A percentile compares a stretch with the other conserved stretches of the same genome.
Conservation (phyloP, 1,140 invertebrate species). For the Lasioglossum baleicum region DNA sequence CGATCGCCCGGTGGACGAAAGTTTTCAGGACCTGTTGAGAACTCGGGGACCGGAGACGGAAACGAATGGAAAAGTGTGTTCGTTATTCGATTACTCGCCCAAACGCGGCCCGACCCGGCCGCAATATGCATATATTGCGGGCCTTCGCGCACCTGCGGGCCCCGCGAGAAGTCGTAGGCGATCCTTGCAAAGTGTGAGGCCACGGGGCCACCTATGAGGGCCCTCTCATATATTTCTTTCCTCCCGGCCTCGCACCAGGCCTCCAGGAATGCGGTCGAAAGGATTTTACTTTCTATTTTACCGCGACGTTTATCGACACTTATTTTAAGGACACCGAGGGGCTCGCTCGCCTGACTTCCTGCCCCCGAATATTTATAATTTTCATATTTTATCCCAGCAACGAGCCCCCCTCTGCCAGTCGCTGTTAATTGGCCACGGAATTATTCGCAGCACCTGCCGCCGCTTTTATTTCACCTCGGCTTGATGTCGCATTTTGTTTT, state of each 20-base stretch:
- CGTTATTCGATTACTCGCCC: constrained; percentile 56
- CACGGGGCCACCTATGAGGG: constrained; percentile 65
- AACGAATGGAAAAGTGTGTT: constrained; percentile 21
- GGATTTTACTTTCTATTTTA: constrained; percentile 65
- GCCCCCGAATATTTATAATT: constrained; percentile 45
- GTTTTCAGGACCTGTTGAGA: no score
- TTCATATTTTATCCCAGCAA: constrained; percentile 34
- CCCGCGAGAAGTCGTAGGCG: constrained; percentile 56
- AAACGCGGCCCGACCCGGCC: constrained; percentile 24
- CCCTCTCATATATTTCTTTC: constrained; percentile 56
- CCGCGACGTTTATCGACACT: constrained; percentile 63
- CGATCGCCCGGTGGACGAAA: no score
- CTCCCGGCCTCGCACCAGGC: constrained; percentile 45
- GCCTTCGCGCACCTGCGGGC: constrained; percentile 49
- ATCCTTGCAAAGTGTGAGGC: constrained; percentile 59
- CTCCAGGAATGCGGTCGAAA: constrained; percentile 61
- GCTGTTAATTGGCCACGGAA: constrained; percentile 15
- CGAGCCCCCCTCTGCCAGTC: not conserved
- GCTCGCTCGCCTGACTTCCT: constrained; percentile 5
- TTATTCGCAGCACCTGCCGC: not conserved
- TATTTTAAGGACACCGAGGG: constrained; percentile 57
- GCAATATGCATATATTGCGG: constrained; percentile 62
- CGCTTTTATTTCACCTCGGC: not conserved
- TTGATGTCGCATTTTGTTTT: no score
- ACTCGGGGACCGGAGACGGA: not conserved